A percentile compares a stretch with the other conserved stretches of the same genome.
Evolutionary conservation across 1,140 invertebrate genomes (phyloP).

Genomic region (Macrobrachium rosenbergii): DNA sequence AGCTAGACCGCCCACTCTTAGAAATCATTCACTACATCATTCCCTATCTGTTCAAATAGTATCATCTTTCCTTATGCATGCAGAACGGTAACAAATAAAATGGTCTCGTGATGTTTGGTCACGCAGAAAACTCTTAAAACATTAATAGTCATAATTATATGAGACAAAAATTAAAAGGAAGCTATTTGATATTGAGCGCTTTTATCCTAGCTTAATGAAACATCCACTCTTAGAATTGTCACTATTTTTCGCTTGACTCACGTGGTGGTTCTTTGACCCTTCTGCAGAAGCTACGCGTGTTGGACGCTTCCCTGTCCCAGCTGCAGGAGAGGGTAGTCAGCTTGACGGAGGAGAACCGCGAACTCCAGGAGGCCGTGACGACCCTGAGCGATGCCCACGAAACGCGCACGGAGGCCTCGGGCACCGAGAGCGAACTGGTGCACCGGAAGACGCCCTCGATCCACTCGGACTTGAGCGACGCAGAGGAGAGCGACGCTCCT

Average conservation of each 20-base stretch:
- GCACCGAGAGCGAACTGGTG: slow-evolving; percentile 64
- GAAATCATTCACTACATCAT: too few relatives aligned
- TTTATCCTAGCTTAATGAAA: neutral
- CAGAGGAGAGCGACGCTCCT: slow-evolving; percentile 52
- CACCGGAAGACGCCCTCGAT: slow-evolving; percentile 64
- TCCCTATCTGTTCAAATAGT: too few relatives aligned
- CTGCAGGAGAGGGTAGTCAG: slow-evolving; percentile 52
- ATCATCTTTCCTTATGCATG: too few relatives aligned
- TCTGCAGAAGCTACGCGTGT: slow-evolving; percentile 58
- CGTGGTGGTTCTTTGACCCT: neutral
- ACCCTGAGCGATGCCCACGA: slow-evolving; percentile 64
- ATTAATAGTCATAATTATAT: too few relatives aligned
- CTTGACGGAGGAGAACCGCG: slow-evolving; percentile 59
- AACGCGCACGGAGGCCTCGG: slow-evolving; percentile 64
- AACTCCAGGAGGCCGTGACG: slow-evolving; percentile 58
- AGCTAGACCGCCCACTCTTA: too few relatives aligned
- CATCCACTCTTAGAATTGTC: too few relatives aligned
- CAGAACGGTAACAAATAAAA: too few relatives aligned
- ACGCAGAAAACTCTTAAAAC: too few relatives aligned
- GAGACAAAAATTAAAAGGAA: too few relatives aligned
- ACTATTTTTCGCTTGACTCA: too few relatives aligned
- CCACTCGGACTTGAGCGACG: slow-evolving; percentile 65
- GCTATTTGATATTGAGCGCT: too few relatives aligned
- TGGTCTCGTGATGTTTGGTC: too few relatives aligned
- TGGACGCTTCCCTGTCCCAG: slow-evolving; percentile 50